Base-by-base conservation (phyloP, 92 coral and sea anemone genomes). In the Plumapathes pennacea region DNA sequence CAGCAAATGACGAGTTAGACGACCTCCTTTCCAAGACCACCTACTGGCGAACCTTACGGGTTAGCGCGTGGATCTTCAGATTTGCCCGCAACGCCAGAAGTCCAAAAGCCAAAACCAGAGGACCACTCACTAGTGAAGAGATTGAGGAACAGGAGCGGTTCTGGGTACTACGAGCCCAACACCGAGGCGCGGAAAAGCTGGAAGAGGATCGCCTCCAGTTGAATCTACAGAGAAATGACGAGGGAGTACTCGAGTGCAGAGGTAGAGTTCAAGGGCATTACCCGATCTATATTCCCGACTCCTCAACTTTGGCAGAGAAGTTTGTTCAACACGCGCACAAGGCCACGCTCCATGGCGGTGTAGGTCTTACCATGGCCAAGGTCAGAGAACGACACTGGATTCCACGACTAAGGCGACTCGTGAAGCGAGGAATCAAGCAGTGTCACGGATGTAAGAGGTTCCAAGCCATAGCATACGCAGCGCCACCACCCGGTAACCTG, bases 101-200 rank as follows among this genome's bases (percentile, higher is more conserved):
- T 0, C 4, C 11, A 20, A 67, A 27, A 23, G 29, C 20, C 5
- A 63, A 50, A 25, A 36, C 26, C 37, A 68, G 28, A 30, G 83
- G 83, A 21, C 83, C 83, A 5, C 54, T 82, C 32, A 58, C 77
- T n/a, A 59, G 77, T 8, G 56, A 58, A 5, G 73, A 81, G 59
- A 74, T 64, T 19, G 74, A 57, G 45, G 47, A 30, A 45, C 74
- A 74, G 41, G 57, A 36, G 50, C 33, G 2, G 50, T 53, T 53
- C 41, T 74, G 81, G 73, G 55, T 42, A 26, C 41, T 26, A 10
- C 57, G 71, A 36, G 71, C 47, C 48, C 81, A 73, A 40, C 32
- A 19, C 36, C 66, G 39, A 33, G 72, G 74, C 19, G 10, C 40
- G 48, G 62, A 57, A 58, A 38, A 39, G 59, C 43, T 75, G 54